Evolutionary conservation across 2,113 vertebrate species (phyloP).

Genomic region (Bubalus kerabau): DNA sequence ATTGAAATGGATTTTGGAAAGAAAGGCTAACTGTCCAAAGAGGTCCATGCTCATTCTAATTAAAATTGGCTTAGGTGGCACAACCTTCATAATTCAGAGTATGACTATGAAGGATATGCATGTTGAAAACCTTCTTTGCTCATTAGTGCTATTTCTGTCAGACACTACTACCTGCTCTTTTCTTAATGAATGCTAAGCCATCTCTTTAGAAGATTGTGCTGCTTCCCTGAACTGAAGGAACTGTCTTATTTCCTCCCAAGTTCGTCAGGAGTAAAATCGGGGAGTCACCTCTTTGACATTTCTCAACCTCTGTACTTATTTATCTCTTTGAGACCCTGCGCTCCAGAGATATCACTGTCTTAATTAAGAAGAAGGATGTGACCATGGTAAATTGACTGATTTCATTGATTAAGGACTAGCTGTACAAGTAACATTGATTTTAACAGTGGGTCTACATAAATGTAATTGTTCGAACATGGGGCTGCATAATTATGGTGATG

Average conservation of each 20-base stretch:
- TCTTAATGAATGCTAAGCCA: slow-evolving; percentile 86
- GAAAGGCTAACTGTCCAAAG: slow-evolving; percentile 91
- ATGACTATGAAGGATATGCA: slow-evolving; percentile 84
- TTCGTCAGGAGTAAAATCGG: slow-evolving; percentile 83
- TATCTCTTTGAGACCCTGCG: slow-evolving; percentile 87
- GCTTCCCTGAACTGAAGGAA: slow-evolving; percentile 79
- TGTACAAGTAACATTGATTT: slow-evolving; percentile 94
- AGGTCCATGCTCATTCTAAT: slow-evolving; percentile 87
- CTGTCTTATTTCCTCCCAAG: slow-evolving; percentile 85
- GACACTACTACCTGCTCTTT: slow-evolving; percentile 84
- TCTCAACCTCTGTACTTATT: slow-evolving; percentile 89
- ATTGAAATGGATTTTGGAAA: slow-evolving; percentile 87
- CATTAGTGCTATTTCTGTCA: slow-evolving; percentile 87
- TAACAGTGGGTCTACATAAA: slow-evolving; percentile 91
- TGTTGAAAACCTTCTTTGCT: slow-evolving; percentile 84
- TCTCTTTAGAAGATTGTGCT: slow-evolving; percentile 79
- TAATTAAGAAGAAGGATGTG: slow-evolving; percentile 95
- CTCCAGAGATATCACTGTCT: slow-evolving; percentile 92
- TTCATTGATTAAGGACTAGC: slow-evolving; percentile 93
- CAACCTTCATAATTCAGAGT: slow-evolving; percentile 86
- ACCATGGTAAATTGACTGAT: slow-evolving; percentile 91
- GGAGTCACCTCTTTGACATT: slow-evolving; percentile 88
- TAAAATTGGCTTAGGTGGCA: slow-evolving; percentile 87
- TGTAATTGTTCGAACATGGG: slow-evolving; percentile 92
- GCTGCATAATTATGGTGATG: slow-evolving; percentile 88